These are phyloP conservation scores for Crax fasciolata DNA, from an alignment of 2,797 vertebrate species.

Conservation along the genomic window DNA sequence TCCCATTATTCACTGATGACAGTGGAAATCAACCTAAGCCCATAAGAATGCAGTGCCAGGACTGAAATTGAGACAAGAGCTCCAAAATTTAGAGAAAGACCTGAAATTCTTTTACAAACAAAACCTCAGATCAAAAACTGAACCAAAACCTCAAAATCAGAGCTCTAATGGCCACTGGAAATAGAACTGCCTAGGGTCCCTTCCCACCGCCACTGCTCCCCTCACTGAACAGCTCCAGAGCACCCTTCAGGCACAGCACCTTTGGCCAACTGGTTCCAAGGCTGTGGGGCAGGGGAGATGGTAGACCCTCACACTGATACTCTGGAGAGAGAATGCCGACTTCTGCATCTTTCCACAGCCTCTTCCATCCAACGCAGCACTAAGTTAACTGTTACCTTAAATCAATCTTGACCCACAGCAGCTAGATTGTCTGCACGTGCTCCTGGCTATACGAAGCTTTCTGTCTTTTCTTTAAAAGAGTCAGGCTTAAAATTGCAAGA, in stretches of 20 bases:
- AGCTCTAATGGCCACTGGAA: background rate
- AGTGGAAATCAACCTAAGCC: conserved; percentile 6
- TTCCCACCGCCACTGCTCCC: rapidly evolving
- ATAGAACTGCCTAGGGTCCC: background rate
- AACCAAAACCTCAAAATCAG: background rate
- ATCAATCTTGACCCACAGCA: rapidly evolving
- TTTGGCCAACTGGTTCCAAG: too few species aligned
- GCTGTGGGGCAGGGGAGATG: rapidly evolving
- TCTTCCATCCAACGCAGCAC: background rate
- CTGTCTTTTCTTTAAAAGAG: background rate
- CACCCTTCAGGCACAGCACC: rapidly evolving
- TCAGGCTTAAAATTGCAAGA: background rate
- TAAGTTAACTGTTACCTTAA: background rate
- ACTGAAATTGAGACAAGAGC: background rate
- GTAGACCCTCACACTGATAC: rapidly evolving
- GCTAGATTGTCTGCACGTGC: background rate
- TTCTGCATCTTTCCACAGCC: background rate
- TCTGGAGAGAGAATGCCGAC: background rate
- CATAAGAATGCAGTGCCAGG: background rate
- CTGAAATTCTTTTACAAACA: background rate
- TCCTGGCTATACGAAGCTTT: background rate
- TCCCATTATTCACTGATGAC: background rate
- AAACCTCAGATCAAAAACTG: background rate
- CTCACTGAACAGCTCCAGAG: rapidly evolving
- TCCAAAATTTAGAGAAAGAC: conserved; percentile 24